Evolutionary conservation across 2,113 vertebrate species (phyloP), one percentile per base, ranked within the genome.

Genomic region (Hystrix brachyura): DNA sequence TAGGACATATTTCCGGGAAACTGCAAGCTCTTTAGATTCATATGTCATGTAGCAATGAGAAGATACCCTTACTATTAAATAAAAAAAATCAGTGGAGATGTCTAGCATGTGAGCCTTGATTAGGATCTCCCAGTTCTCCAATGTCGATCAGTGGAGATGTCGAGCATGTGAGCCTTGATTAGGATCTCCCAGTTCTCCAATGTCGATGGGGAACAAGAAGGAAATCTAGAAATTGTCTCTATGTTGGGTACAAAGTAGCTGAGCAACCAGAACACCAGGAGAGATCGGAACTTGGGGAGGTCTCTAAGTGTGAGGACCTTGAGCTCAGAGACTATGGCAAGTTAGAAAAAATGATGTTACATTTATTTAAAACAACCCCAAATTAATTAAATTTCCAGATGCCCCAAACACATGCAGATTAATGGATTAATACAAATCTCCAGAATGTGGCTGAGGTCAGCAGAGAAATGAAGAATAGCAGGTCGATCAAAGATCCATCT

Each of bases 371-470:
- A 87, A 60, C 34, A 76, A 89, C 10, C n/a, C 23, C 12, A 90
- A 85, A 48, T 84, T 85, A 90, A 29, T 7, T n/a, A 81, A 85
- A 32, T 92, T 81, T 51, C 90, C 48, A 94, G 67, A 87, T 80
- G 59, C 48, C 34, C 11, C 29, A 90, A 93, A 14, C 10, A 7
- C 60, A 81, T 87, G 27, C 15, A 94, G 82, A 80, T 60, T 29
- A 85, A 84, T 81, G 38, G 53, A 71, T 86, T 85, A 81, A 76
- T 48, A 72, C 1, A 64, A 79, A 38, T 60, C 87, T 86, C 46
- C 38, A 78, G 48, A 65, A 1, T 71, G 17, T 25, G 90, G 23
- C 19, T 79, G 38, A 92, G 27, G 71, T 57, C 84, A 92, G n/a
- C 12, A 72, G 23, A 82, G 7, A 92, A 93, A n/a, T 21, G 86